Percentiles rank a stretch among this genome's conserved stretches.
Evolutionary conservation across 2,888 invertebrate species (phyloP).

Genomic region (Cordilura impudica): DNA sequence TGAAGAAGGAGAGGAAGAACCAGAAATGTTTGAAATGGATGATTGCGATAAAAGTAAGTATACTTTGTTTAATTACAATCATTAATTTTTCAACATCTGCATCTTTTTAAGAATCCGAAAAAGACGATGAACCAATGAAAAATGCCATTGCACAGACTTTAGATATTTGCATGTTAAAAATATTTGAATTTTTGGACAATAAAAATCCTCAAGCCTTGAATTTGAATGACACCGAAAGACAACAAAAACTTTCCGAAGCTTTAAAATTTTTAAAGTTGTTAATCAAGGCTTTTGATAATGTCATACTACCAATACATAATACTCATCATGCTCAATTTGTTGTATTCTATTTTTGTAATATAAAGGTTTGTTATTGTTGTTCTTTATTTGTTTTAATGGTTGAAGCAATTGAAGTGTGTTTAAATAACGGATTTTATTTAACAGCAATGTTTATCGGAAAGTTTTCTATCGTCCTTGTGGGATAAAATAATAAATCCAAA

Average conservation of each 20-base stretch:
- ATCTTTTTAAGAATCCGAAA: not conserved
- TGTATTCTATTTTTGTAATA: conserved; percentile 86
- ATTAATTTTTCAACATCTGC: not conserved
- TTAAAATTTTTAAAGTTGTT: conserved; percentile 79
- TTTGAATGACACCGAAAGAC: conserved; percentile 75
- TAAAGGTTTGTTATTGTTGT: conserved; percentile 77
- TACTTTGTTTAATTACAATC: not conserved
- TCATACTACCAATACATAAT: conserved; percentile 90
- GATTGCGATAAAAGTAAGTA: conserved; percentile 66
- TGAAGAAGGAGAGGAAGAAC: conserved; percentile 76
- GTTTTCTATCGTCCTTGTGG: conserved; percentile 86
- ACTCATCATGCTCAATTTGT: conserved; percentile 88
- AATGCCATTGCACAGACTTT: conserved; percentile 83
- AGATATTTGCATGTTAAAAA: conserved; percentile 87
- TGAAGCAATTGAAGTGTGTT: not conserved
- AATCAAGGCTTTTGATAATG: conserved; percentile 86
- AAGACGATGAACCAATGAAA: conserved; percentile 72
- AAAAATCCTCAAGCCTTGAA: conserved; percentile 64
- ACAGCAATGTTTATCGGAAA: conserved; percentile 78
- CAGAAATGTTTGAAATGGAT: conserved; percentile 73
- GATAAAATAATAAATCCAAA: conserved; percentile 84
- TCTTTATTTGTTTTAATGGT: not conserved
- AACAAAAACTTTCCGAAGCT: conserved; percentile 78
- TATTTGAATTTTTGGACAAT: conserved; percentile 83
- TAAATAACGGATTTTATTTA: conserved; percentile 14